phyloP scores from a whole-genome alignment of 2,888 invertebrate genomes.

The Sphinx pinastri region DNA sequence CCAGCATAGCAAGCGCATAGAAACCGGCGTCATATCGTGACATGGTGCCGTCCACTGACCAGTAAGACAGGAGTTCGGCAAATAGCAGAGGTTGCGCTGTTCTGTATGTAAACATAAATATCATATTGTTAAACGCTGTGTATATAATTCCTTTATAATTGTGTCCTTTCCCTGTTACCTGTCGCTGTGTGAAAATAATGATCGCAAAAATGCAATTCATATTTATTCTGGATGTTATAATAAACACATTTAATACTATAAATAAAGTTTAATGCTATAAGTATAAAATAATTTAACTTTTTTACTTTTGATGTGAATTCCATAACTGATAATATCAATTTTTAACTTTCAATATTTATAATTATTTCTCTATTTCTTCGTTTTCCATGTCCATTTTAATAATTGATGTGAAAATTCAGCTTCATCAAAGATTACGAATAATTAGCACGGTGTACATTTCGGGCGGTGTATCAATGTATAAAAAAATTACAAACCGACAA shows the following conservation, averaged over 20 bases:
- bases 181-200: no score
- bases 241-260: no score
- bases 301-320: no score
- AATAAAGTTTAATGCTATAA: no score
- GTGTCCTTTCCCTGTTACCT: no score
- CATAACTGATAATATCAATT: no score
- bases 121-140: background rate
- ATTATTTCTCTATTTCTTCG: no score
- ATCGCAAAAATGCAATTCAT: no score
- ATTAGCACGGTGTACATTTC: background rate
- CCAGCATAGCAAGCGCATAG: constrained; percentile 80
- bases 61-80: constrained; percentile 78
- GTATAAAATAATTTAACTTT: no score
- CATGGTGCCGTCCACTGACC: constrained; percentile 69
- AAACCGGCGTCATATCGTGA: constrained; percentile 79
- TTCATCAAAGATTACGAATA: background rate
- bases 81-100: constrained; percentile 81
- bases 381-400: background rate
- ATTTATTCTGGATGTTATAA: no score
- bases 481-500: constrained; percentile 55
- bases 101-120: constrained; percentile 49
- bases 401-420: background rate
- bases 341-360: no score
- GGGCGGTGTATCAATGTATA: background rate
- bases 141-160: background rate